These are phyloP conservation scores for Amphilophus citrinellus DNA, from an alignment of 2,113 vertebrate species.

Conservation along the genomic window DNA sequence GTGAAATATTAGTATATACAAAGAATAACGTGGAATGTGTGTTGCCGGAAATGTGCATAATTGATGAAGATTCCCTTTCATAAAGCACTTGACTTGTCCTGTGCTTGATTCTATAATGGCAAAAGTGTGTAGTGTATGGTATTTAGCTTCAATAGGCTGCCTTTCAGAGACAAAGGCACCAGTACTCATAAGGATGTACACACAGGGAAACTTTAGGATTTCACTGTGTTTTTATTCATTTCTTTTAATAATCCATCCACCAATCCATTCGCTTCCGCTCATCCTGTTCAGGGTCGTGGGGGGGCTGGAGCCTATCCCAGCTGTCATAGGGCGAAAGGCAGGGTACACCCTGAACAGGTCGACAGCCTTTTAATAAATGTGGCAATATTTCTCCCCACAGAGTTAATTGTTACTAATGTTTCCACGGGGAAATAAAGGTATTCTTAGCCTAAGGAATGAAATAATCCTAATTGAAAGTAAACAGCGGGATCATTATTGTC, in stretches of 20 bases:
- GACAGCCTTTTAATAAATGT: constrained; percentile 7
- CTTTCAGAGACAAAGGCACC: background rate
- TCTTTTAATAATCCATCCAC: background rate
- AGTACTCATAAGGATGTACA: background rate
- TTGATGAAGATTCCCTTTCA: constrained; percentile 73
- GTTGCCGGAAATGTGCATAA: constrained; percentile 76
- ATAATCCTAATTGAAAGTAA: constrained; percentile 67
- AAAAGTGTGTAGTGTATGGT: constrained; percentile 19
- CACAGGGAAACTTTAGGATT: background rate
- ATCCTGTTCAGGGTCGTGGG: too few relatives aligned
- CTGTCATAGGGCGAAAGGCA: too few relatives aligned
- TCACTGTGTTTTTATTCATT: background rate
- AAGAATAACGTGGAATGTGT: constrained; percentile 73
- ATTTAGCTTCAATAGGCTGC: background rate
- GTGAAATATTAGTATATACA: constrained; percentile 81
- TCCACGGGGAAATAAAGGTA: constrained; percentile 60
- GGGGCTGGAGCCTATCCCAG: too few relatives aligned
- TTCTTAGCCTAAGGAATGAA: constrained; percentile 53
- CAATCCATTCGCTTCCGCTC: too few relatives aligned
- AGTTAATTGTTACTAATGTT: constrained; percentile 50
- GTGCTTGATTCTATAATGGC: constrained; percentile 53
- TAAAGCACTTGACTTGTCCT: constrained; percentile 73
- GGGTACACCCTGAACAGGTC: too few relatives aligned
- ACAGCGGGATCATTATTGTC: constrained; percentile 54
- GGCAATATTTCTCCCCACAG: background rate